phyloP scores from a whole-genome alignment of 2,888 invertebrate species.

The Tachina lurida region DNA sequence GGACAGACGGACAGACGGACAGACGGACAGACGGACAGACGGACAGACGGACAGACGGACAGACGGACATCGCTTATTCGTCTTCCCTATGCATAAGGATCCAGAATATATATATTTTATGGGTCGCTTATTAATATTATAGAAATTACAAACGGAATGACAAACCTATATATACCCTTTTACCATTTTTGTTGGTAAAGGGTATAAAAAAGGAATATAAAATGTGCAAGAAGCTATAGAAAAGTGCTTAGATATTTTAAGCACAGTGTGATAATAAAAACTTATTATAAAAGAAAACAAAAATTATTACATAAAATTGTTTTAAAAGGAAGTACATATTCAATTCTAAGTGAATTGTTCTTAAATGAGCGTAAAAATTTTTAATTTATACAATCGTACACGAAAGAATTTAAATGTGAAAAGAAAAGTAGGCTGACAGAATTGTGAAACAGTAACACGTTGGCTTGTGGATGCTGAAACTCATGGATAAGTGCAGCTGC shows the following conservation, averaged over 20 bases:
- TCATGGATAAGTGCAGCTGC: constrained; percentile 38
- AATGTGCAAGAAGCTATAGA: not conserved
- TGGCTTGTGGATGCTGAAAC: not conserved
- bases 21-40: no score
- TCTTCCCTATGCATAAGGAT: no score
- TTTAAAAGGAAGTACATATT: not conserved
- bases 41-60: no score
- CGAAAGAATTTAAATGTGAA: not conserved
- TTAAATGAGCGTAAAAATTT: constrained; percentile 24
- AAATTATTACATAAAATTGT: constrained; percentile 12
- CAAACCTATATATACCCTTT: no score
- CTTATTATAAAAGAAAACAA: constrained; percentile 1
- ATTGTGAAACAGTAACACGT: not conserved
- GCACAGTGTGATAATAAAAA: constrained; percentile 8
- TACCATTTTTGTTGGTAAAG: no score
- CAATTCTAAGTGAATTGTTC: constrained; percentile 19
- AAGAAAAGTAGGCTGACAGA: not conserved
- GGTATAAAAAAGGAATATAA: not conserved
- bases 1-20: no score
- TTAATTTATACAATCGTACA: constrained; percentile 9
- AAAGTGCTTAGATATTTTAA: constrained; percentile 44
- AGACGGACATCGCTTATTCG: no score
- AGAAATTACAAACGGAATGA: no score
- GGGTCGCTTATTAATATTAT: no score
- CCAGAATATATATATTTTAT: no score